Conservation (phyloP, 2,113 vertebrate species). For the Oreotrochilus melanogaster region DNA sequence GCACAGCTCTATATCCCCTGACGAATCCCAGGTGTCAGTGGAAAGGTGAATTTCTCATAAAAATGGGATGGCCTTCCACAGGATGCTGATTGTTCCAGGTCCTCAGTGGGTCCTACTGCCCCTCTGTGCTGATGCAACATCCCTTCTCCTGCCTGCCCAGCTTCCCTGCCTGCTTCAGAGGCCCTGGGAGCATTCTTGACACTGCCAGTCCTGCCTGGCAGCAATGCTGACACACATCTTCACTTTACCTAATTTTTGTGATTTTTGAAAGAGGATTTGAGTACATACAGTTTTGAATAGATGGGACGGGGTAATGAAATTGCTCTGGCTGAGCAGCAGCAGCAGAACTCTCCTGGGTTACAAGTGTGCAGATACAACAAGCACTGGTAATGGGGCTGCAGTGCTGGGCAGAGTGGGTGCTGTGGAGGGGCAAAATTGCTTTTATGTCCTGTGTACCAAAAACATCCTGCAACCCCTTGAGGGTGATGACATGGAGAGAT, state of each 20-base stretch:
- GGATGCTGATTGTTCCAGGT: not conserved
- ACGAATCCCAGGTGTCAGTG: not conserved
- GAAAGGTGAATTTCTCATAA: not conserved
- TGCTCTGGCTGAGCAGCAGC: not conserved
- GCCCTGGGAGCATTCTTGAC: not conserved
- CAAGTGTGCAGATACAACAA: fast-evolving
- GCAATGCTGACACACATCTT: not conserved
- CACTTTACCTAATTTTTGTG: not conserved
- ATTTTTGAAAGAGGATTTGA: not conserved
- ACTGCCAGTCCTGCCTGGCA: not conserved
- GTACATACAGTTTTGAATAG: not conserved
- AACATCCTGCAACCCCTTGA: not conserved
- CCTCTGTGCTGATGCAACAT: not conserved
- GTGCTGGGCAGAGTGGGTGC: not conserved
- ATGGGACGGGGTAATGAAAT: not conserved
- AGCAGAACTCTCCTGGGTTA: not conserved
- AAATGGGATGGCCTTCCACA: not conserved
- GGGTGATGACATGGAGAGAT: not conserved
- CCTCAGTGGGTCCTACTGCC: not conserved
- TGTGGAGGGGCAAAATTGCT: not conserved
- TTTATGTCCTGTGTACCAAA: not conserved
- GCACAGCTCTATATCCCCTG: not conserved
- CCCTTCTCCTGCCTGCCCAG: not conserved
- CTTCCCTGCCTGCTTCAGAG: not conserved
- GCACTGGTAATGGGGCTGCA: fast-evolving